Evolutionary conservation across 2,888 invertebrate species (phyloP).

Genomic region (Acanthococcus lagerstroemiae): DNA sequence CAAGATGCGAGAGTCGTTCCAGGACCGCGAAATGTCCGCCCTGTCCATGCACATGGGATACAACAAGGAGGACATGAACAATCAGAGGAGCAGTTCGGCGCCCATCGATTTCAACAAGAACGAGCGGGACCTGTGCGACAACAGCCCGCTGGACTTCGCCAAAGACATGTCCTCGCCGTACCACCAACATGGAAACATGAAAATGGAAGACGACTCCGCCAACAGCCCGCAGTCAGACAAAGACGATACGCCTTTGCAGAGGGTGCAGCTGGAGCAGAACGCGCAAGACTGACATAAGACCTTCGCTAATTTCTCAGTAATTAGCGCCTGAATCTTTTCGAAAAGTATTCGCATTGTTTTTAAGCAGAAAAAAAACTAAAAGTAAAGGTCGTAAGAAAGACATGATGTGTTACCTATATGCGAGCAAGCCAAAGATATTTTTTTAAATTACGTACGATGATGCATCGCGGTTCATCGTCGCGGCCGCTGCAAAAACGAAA

Average conservation of each 20-base stretch:
- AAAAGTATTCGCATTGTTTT: not conserved
- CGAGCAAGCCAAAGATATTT: constrained; percentile 11
- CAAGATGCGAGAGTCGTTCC: constrained; percentile 15
- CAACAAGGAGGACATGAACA: constrained; percentile 34
- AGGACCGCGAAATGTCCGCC: constrained; percentile 21
- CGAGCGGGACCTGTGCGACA: constrained; percentile 33
- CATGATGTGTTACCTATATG: constrained; percentile 12
- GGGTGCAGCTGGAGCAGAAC: constrained; percentile 21
- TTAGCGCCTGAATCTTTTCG: constrained; percentile 30
- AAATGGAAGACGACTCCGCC: constrained; percentile 30
- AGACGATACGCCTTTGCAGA: constrained; percentile 19
- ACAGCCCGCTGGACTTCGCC: constrained; percentile 36
- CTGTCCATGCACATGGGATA: constrained; percentile 35
- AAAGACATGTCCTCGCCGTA: constrained; percentile 15
- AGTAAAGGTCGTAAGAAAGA: no score
- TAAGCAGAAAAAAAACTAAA: no score
- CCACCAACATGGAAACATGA: constrained; percentile 32
- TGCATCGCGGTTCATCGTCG: no score
- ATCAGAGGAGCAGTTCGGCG: constrained; percentile 32
- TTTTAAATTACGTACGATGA: no score
- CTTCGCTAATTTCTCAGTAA: constrained; percentile 31
- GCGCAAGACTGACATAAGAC: constrained; percentile 31
- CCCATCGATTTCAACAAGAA: constrained; percentile 33
- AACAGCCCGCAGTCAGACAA: constrained; percentile 26
- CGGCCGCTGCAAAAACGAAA: no score